phyloP scores from a whole-genome alignment of 2,888 invertebrate genomes.

The Acrobasis consociella region DNA sequence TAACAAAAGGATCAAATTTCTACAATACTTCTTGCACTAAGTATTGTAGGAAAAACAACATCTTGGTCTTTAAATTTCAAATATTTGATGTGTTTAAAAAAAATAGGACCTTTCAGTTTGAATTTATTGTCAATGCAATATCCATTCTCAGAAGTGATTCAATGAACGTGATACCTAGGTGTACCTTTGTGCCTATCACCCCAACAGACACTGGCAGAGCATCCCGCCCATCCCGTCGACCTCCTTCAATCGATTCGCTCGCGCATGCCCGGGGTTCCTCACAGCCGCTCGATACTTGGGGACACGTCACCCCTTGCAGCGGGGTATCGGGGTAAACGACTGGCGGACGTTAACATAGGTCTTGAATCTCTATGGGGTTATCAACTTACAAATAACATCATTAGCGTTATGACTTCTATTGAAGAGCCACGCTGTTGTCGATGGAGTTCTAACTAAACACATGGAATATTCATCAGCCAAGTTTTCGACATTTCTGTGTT shows the following conservation, averaged over 20 bases:
- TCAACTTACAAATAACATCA: not conserved
- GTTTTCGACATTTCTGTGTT: too few species aligned
- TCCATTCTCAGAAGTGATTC: too few species aligned
- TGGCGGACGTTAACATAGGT: conserved; percentile 74
- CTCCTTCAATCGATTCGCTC: conserved; percentile 45
- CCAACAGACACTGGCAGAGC: conserved; percentile 6
- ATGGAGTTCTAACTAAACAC: too few species aligned
- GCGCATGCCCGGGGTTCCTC: conserved; percentile 51
- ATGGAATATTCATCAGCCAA: too few species aligned
- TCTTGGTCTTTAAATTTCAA: too few species aligned
- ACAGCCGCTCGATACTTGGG: conserved; percentile 51
- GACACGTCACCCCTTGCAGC: conserved; percentile 55
- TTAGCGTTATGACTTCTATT: not conserved
- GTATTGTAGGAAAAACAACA: too few species aligned
- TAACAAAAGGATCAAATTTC: too few species aligned
- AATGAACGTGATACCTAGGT: not conserved
- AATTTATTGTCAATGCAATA: too few species aligned
- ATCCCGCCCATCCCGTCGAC: conserved; percentile 9
- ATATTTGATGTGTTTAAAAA: too few species aligned
- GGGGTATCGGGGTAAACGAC: conserved; percentile 69
- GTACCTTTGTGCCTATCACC: not conserved
- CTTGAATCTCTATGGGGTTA: conserved; percentile 38
- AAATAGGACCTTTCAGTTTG: too few species aligned
- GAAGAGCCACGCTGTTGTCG: not conserved
- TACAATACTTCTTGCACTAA: too few species aligned